Evolutionary conservation across 2,888 invertebrate species (phyloP), one percentile per base, ranked within the genome.

Genomic region (Drosophila meridionalis): DNA sequence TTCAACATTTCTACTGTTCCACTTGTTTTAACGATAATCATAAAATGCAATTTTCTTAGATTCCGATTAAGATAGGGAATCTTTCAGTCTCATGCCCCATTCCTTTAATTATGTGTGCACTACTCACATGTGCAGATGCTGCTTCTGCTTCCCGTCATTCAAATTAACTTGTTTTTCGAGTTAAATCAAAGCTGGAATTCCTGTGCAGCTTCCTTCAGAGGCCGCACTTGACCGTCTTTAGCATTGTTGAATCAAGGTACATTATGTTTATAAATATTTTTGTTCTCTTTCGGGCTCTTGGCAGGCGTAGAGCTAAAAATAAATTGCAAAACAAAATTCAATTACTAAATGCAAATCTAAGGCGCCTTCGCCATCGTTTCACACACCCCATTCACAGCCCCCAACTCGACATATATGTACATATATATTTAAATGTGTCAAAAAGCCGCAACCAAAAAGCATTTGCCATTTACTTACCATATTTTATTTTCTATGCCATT

Each of bases 251-350:
- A 32, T 40, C 43, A 47, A 68, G 69, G 65, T 62, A 55, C 67
- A n/a, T 45, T 55, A 40, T 62, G 36, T 20, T 57, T 42, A 57
- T 36, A 61, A 58, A 63, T 55, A 60, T 52, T 59, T 28, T n/a
- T 12, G 11, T 40, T 55, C 63, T 59, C 40, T 32, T 50, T 65
- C 8, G 61, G 34, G 2, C 60, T 32, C 83, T 89, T 85, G 89
- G 85, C 89, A 87, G 76, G 63, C 20, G 57, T 43, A 20, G 8
- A 64, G 65, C 63, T 58, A 60, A 53, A 83, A 78, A 85, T 89
- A 89, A 86, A 88, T 83, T 88, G 72, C 75, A 83, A 83, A 88
- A 86, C 87, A 88, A 83, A 90, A 87, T 87, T 87, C 87, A 87
- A 87, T 87, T 87, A 90, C 87, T 60, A 88, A 87, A 87, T 87